Base-by-base conservation (phyloP, 2,113 vertebrate species). In the Esox niger region DNA sequence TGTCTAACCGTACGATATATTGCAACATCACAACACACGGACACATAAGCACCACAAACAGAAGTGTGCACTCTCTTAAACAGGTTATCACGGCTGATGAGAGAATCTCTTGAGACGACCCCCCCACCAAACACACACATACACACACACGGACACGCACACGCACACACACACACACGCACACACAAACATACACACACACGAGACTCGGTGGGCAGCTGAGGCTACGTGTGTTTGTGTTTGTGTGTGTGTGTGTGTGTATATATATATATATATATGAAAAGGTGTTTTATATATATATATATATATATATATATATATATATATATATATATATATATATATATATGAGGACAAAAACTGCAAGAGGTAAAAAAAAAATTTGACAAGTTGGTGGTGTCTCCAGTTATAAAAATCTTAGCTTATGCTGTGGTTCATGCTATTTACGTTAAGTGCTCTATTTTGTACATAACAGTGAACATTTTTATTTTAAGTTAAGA, bases 61-160 rank as follows among this genome's bases (percentile, higher is more conserved):
- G 80, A 80, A 81, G 68, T 80, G 73, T 80, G 79, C 78, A 52
- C 73, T 79, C 79, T 83, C 75, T 64, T 54, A 64, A 54, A 81
- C 88, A 84, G 83, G 86, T 88, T 86, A 86, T 77, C 82, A 86
- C 80, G 82, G 85, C 85, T 88, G 88, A 86, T 89, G 88, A 85
- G 81, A 84, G 87, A 88, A 86, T 78, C 84, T 87, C 88, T 87
- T 86, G 25, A 68, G 88, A 86, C n/a, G 88, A 86, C 77, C 79
- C 66, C 83, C 87, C 84, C 54, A 31, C 74, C 70, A n/a, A n/a
- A n/a, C 76, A 71, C 30, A 65, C 56, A 31, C 71, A 66, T 49
- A 70, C 23, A 68, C 79, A 76, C n/a, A n/a, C n/a, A n/a, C n/a
- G n/a, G n/a, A n/a, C 73, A 81, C 15, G 32, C 88, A 87, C 86